Conservation (phyloP, 2,888 invertebrate genomes). For the Ametastegia equiseti region DNA sequence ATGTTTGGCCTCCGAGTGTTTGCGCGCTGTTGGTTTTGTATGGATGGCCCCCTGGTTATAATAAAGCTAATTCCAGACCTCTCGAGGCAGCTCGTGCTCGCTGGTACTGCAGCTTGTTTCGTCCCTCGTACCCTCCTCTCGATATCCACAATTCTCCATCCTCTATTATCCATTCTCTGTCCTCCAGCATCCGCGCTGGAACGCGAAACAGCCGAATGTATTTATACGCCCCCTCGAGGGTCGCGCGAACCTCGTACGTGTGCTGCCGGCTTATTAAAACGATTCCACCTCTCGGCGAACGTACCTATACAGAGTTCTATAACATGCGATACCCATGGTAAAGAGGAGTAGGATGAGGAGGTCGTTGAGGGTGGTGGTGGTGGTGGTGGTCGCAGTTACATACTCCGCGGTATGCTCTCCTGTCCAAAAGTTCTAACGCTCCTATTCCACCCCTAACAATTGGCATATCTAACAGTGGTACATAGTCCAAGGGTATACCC, state of each 20-base stretch:
- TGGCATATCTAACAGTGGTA: no score
- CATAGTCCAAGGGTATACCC: neutral
- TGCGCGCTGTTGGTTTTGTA: constrained; percentile 69
- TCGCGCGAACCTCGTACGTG: constrained; percentile 59
- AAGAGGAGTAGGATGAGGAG: neutral
- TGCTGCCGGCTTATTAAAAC: constrained; percentile 68
- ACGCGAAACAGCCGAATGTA: constrained; percentile 63
- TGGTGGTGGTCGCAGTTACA: neutral
- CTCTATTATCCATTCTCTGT: constrained; percentile 47
- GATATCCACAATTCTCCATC: constrained; percentile 39
- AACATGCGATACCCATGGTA: neutral
- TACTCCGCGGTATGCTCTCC: neutral
- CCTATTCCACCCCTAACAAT: neutral
- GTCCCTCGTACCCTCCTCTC: constrained; percentile 58
- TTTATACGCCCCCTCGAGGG: constrained; percentile 65
- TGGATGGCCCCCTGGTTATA: constrained; percentile 74
- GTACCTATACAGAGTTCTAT: neutral
- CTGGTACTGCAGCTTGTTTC: constrained; percentile 74
- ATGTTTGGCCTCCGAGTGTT: constrained; percentile 70
- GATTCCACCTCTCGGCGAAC: constrained; percentile 61
- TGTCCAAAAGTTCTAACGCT: constrained; percentile 1
- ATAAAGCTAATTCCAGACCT: constrained; percentile 75
- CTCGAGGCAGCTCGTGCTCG: constrained; percentile 73
- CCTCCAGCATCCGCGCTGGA: constrained; percentile 52
- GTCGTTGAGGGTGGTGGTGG: neutral